Conservation (phyloP, 2,797 vertebrate species). For the Girardinus metallicus region DNA sequence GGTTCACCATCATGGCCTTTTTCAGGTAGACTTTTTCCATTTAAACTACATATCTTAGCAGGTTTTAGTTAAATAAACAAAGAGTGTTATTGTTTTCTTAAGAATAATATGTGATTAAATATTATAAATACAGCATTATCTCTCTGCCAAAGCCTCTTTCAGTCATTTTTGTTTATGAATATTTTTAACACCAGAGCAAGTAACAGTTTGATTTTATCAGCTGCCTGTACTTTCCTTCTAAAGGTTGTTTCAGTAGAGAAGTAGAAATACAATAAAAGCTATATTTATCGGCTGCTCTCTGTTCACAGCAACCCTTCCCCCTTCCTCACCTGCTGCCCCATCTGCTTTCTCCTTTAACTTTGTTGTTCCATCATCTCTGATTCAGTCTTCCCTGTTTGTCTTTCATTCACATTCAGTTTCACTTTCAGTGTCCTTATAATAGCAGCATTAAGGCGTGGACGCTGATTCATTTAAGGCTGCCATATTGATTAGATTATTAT, state of each 20-base stretch:
- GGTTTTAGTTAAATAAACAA: neutral
- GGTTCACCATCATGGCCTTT: conserved; percentile 97
- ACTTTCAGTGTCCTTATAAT: conserved; percentile 63
- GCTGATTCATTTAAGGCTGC: conserved; percentile 69
- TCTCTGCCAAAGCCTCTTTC: conserved; percentile 21
- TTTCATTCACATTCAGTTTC: conserved; percentile 55
- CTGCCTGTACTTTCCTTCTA: conserved; percentile 46
- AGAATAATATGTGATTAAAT: conserved; percentile 16
- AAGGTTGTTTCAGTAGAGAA: conserved; percentile 45
- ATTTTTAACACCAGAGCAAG: conserved; percentile 14
- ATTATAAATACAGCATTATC: conserved; percentile 14
- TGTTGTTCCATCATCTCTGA: conserved; percentile 60
- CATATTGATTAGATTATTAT: conserved; percentile 79
- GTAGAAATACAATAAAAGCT: conserved; percentile 50
- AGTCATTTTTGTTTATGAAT: conserved; percentile 30
- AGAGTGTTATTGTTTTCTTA: neutral
- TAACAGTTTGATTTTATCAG: conserved; percentile 25
- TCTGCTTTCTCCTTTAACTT: conserved; percentile 60
- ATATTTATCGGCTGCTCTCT: conserved; percentile 49
- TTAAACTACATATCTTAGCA: neutral
- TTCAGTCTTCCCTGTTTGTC: conserved; percentile 22
- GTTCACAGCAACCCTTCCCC: conserved; percentile 46
- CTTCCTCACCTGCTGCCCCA: conserved; percentile 58
- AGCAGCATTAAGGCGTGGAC: conserved; percentile 59
- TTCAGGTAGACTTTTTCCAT: conserved; percentile 85